These are phyloP conservation scores for Pterois miles DNA, from an alignment of 2,797 vertebrate species.

Conservation along the genomic window DNA sequence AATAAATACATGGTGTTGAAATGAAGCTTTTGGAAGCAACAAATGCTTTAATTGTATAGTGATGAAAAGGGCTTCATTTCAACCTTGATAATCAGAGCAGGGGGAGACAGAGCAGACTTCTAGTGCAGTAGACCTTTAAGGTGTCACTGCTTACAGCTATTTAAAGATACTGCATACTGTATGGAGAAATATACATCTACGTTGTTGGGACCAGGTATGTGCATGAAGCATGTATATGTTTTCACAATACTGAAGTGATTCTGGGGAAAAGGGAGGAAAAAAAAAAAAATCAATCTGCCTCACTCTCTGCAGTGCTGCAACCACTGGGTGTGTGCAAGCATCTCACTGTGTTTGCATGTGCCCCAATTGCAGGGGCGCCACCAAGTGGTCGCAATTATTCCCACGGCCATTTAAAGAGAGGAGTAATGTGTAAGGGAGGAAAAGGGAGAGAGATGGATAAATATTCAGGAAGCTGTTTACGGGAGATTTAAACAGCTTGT, in stretches of 20 bases:
- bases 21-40: neutral
- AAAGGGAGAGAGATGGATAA: slow-evolving; percentile 1
- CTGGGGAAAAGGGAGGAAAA: slow-evolving; percentile 12
- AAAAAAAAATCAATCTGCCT: slow-evolving; percentile 57
- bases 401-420: slow-evolving; percentile 15
- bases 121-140: neutral
- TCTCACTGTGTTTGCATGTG: slow-evolving; percentile 55
- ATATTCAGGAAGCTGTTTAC: slow-evolving; percentile 12
- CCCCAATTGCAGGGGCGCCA: slow-evolving; percentile 68
- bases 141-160: slow-evolving; percentile 1
- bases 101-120: neutral
- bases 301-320: slow-evolving; percentile 81
- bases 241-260: slow-evolving; percentile 40
- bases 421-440: neutral
- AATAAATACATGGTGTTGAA: neutral
- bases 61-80: slow-evolving; percentile 13
- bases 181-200: slow-evolving; percentile 11
- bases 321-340: slow-evolving; percentile 73
- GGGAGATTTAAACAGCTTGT: slow-evolving; percentile 9
- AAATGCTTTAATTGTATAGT: neutral
- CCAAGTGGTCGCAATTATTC: slow-evolving; percentile 67
- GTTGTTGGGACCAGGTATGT: neutral
- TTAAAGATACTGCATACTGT: neutral
- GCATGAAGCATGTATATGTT: slow-evolving; percentile 27
- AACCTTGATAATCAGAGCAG: neutral